phyloP scores from a whole-genome alignment of 2,888 invertebrate genomes.

The Drosophila lutescens region DNA sequence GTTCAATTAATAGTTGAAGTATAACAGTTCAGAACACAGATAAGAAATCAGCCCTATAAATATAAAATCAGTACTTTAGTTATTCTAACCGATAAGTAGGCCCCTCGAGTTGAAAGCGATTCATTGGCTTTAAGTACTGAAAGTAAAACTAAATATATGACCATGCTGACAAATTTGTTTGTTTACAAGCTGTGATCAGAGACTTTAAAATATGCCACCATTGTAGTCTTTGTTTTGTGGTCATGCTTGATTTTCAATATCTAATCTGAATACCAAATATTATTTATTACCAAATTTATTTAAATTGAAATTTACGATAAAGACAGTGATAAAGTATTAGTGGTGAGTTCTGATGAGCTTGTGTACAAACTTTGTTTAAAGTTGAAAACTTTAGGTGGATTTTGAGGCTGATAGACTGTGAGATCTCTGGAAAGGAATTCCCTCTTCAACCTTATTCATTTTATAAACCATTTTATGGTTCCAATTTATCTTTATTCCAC shows the following conservation, averaged over 20 bases:
- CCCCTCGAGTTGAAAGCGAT: background rate
- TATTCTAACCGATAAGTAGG: background rate
- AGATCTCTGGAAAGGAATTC: too few species aligned
- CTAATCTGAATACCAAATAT: background rate
- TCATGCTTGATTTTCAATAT: background rate
- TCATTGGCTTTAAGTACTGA: background rate
- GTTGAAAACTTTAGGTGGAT: too few species aligned
- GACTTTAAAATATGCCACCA: background rate
- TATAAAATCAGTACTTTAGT: constrained; percentile 1
- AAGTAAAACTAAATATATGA: background rate
- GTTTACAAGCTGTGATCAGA: background rate
- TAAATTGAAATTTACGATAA: too few species aligned
- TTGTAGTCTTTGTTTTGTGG: background rate
- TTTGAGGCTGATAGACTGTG: too few species aligned
- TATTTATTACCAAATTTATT: background rate
- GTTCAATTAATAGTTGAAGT: background rate
- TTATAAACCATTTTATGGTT: too few species aligned
- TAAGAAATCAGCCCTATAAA: background rate
- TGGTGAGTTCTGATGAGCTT: too few species aligned
- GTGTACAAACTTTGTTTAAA: too few species aligned
- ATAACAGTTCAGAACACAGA: background rate
- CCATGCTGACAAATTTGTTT: background rate
- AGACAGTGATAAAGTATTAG: too few species aligned
- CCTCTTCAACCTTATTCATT: too few species aligned
- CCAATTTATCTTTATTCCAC: too few species aligned